Evolutionary conservation across 92 coral and sea anemone genomes (phyloP).

Genomic region (Zoanthus sansibaricus): DNA sequence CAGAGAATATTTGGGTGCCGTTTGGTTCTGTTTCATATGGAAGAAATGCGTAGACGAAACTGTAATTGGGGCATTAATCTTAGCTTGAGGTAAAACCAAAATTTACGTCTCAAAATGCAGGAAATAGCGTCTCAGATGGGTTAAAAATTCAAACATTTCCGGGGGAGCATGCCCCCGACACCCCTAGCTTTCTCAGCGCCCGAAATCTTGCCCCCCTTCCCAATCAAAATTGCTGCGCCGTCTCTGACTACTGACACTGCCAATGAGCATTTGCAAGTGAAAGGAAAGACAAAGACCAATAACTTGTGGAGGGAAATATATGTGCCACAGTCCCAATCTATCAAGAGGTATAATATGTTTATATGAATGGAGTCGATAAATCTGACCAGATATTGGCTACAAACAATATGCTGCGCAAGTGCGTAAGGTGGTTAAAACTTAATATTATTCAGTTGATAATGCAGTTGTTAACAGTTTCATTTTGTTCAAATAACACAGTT

Average conservation of each 20-base stretch:
- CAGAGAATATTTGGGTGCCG: constrained; percentile 34
- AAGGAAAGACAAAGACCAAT: constrained; percentile 54
- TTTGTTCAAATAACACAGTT: constrained; percentile 59
- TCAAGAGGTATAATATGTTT: constrained; percentile 52
- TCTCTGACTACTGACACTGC: constrained; percentile 66
- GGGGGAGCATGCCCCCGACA: constrained; percentile 65
- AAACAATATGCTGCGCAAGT: constrained; percentile 57
- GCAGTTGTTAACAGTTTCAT: constrained; percentile 64
- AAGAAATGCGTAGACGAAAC: too few species aligned
- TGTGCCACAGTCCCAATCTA: constrained; percentile 64
- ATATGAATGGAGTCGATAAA: constrained; percentile 68
- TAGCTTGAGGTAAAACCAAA: too few species aligned
- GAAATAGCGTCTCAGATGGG: too few species aligned
- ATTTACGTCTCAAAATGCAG: too few species aligned
- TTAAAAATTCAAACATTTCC: too few species aligned
- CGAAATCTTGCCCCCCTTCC: constrained; percentile 44
- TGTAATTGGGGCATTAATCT: constrained; percentile 52
- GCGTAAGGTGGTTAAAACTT: constrained; percentile 56
- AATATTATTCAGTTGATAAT: constrained; percentile 67
- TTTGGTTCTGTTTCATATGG: too few species aligned
- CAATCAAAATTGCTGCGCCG: constrained; percentile 72
- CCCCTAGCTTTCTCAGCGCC: constrained; percentile 44
- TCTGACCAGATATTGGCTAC: constrained; percentile 68
- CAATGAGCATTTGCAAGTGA: constrained; percentile 44
- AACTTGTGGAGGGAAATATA: constrained; percentile 37